Evolutionary conservation across 2,888 invertebrate genomes (phyloP), one percentile per base, ranked within the genome.

Genomic region (Monoplex corrugatus): DNA sequence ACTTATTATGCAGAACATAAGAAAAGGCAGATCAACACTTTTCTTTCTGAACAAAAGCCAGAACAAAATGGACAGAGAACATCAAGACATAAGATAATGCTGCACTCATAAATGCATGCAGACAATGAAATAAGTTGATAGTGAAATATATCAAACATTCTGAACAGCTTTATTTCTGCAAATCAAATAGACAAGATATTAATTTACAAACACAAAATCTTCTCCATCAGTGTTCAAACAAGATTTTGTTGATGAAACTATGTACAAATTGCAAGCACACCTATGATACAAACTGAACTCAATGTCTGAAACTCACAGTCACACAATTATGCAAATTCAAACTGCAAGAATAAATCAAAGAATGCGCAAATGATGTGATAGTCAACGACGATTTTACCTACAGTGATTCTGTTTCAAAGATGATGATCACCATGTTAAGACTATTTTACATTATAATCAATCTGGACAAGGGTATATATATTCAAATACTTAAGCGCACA

Each of bases 111-210:
- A n/a, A n/a, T n/a, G n/a, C n/a, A n/a, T n/a, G n/a, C n/a, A n/a
- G n/a, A n/a, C n/a, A n/a, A n/a, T n/a, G n/a, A n/a, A n/a, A n/a
- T n/a, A n/a, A n/a, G n/a, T n/a, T n/a, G n/a, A n/a, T n/a, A n/a
- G n/a, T n/a, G n/a, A n/a, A n/a, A n/a, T n/a, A 72, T 45, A 78
- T 13, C 40, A 88, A 88, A 88, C 88, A n/a, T 80, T 88, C 83
- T 83, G 88, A 88, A 88, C 72, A 88, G 83, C 83, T 88, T 88
- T 88, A 88, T 88, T 87, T 88, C 83, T 83, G 88, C 88, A 88
- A 88, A 88, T 88, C 63, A 88, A 88, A 83, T 43, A 57, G 83
- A 88, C 88, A 88, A 88, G 32, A 88, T 88, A 88, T 68, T 82
- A 63, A 83, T 83, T 88, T 83, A 88, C 83, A 88, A 83, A 88